phyloP scores from a whole-genome alignment of 1,140 invertebrate species.

The Conus betulinus region DNA sequence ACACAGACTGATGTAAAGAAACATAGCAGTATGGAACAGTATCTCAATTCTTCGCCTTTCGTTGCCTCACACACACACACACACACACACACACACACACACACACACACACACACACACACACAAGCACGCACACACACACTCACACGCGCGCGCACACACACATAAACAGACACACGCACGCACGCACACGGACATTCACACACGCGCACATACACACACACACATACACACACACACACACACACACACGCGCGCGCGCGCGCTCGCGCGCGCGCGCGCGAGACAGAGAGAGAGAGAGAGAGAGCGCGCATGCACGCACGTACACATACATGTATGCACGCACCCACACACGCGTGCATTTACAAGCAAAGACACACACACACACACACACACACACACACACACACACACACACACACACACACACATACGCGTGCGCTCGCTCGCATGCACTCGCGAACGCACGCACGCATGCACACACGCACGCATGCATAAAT shows the following conservation, averaged over 20 bases:
- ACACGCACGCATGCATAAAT: not conserved
- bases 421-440: not conserved
- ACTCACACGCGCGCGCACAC: not conserved
- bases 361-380: no score
- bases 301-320: not conserved
- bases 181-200: not conserved
- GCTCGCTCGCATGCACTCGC: not conserved
- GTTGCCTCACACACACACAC: no score
- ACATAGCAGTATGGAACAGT: no score
- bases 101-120: not conserved
- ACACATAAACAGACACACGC: not conserved
- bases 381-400: conserved; percentile 6
- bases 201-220: not conserved
- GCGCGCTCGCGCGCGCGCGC: not conserved
- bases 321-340: not conserved
- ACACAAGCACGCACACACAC: not conserved
- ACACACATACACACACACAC: not conserved
- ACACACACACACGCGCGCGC: not conserved
- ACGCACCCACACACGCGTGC: not conserved
- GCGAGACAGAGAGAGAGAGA: not conserved
- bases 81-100: not conserved
- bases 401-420: not conserved
- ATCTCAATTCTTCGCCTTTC: no score
- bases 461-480: not conserved
- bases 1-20: no score